phyloP scores from a whole-genome alignment of 1,140 invertebrate genomes.

The Drosophila eugracilis region DNA sequence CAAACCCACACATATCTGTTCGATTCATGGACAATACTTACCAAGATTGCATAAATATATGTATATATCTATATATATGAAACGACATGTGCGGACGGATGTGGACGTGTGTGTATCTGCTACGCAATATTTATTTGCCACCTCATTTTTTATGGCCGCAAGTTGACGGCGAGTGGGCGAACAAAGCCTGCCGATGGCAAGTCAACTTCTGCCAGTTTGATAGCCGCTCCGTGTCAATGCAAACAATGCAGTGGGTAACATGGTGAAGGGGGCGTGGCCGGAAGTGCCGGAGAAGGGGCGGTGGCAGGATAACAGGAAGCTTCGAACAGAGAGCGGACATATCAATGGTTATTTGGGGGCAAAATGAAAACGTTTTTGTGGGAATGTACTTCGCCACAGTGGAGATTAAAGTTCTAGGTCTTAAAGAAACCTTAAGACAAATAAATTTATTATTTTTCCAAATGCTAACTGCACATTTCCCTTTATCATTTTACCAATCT shows the following conservation, averaged over 20 bases:
- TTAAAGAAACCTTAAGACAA: not conserved
- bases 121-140: constrained; percentile 69
- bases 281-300: not conserved
- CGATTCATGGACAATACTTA: constrained; percentile 10
- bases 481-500: too few species aligned
- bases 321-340: constrained; percentile 44
- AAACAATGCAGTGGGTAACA: constrained; percentile 60
- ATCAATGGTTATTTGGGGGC: constrained; percentile 76
- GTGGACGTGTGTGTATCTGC: constrained; percentile 19
- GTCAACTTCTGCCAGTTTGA: constrained; percentile 63
- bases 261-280: not conserved
- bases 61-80: constrained; percentile 12
- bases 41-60: constrained; percentile 18
- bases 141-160: constrained; percentile 61
- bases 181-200: constrained; percentile 59
- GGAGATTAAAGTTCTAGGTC: not conserved
- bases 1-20: not conserved
- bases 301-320: constrained; percentile 26
- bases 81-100: constrained; percentile 27
- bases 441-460: too few species aligned
- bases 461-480: too few species aligned
- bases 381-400: not conserved
- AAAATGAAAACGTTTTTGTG: constrained; percentile 78
- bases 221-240: constrained; percentile 71
- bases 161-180: constrained; percentile 45